Base-by-base conservation (phyloP, 2,797 vertebrate genomes). In the Melanotaenia boesemani region DNA sequence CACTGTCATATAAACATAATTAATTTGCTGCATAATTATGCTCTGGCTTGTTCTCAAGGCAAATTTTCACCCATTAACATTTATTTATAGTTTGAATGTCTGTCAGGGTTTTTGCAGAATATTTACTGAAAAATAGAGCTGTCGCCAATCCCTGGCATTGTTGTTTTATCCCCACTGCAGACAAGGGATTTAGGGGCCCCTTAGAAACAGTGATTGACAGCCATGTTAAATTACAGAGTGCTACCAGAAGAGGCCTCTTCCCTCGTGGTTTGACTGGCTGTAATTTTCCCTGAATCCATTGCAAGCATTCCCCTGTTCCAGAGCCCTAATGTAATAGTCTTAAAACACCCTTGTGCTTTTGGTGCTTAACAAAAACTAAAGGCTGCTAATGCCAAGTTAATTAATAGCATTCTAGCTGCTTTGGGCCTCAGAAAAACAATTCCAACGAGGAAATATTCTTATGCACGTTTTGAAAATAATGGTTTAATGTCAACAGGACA, bases 341-440 rank as follows among this genome's bases (percentile, higher is more conserved):
- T 88, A 85, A 92, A 93, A 86, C 86, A 85, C 89, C 87, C 87
- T 52, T 63, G 74, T 85, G 88, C 85, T 80, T 63, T 79, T 3
- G 41, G 52, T 59, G 70, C 82, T 74, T 81, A 92, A 93, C 82
- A 91, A 93, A 93, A 93, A 86, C 70, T 81, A 79, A 92, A 91
- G 15, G 58, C 56, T 80, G 84, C 83, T 91, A 92, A 94, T 93
- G 93, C 94, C 93, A 94, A 95, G 87, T 94, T 94, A 94, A 94
- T 95, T 95, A 94, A 94, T 93, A 92, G 89, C 89, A 92, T 81
- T 89, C 89, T 90, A 94, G 91, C 92, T 92, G 91, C 87, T 91
- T 37, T 73, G 77, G 86, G 76, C 80, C 84, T 85, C 62, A 81
- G 81, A 89, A 84, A 70, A 64, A 48, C 82, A 70, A 77, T 63